Base-by-base conservation (phyloP, 2,888 invertebrate species). In the Argyra leucocephala region DNA sequence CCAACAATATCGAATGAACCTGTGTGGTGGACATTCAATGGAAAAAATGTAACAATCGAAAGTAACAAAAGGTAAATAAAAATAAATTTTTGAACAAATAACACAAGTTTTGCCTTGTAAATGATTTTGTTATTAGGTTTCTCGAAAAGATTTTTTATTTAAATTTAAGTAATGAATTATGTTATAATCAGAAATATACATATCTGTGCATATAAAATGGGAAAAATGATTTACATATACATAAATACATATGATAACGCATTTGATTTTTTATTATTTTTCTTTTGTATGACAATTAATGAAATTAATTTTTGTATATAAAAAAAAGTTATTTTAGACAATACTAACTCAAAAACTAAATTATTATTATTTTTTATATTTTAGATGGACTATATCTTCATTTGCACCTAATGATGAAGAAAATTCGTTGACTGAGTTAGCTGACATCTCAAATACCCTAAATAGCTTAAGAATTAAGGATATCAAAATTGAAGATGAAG, bases 21-120 rank as follows among this genome's bases (percentile, higher is more conserved):
- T 58, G 81, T 85, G 69, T 82, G 82, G 81, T 88, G 88, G 88
- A 82, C 79, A 59, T 81, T 81, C 65, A 81, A 83, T 69, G 83
- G 82, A 57, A 79, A 78, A 69, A 85, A 84, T 74, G 78, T 85
- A 63, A 83, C 83, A 59, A 78, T 78, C 69, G 77, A 80, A 68
- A 73, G 74, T 66, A 74, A 76, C 62, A 76, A 78, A 69, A 82
- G 83, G 84, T 84, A 76, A 70, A 57, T 57, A 57, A 7, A n/a
- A n/a, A n/a, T n/a, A n/a, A n/a, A n/a, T n/a, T n/a, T n/a, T n/a
- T n/a, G n/a, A n/a, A n/a, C n/a, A n/a, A n/a, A n/a, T n/a, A n/a
- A n/a, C n/a, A n/a, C n/a, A n/a, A n/a, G n/a, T n/a, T n/a, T n/a
- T n/a, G n/a, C n/a, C n/a, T n/a, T n/a, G n/a, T n/a, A n/a, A n/a